Evolutionary conservation across 2,888 invertebrate species (phyloP).

Genomic region (Lissocephala sabroskyi): DNA sequence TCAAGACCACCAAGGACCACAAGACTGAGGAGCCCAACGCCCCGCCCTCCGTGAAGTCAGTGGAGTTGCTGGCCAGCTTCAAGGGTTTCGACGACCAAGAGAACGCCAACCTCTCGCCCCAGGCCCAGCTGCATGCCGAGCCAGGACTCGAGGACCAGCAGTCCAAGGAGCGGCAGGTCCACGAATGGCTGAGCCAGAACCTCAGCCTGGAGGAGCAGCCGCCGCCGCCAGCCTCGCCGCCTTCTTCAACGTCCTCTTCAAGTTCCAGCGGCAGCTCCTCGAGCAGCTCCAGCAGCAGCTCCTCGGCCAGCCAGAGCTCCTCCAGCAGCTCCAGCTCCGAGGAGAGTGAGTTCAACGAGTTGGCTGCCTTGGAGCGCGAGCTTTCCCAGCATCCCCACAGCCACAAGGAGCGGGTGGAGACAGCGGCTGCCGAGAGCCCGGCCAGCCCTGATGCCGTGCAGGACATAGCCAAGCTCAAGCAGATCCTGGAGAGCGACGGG

Average conservation of each 20-base stretch:
- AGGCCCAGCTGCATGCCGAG: slow-evolving; percentile 26
- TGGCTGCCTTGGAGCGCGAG: slow-evolving; percentile 63
- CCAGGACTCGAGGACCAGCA: background rate
- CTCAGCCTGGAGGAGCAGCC: slow-evolving; percentile 1
- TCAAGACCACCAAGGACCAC: slow-evolving; percentile 26
- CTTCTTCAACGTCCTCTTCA: slow-evolving; percentile 27
- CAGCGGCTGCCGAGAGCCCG: too few relatives aligned
- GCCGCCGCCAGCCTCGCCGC: background rate
- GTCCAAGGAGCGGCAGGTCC: slow-evolving; percentile 33
- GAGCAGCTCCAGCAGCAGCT: slow-evolving; percentile 7
- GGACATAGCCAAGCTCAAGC: slow-evolving; percentile 65
- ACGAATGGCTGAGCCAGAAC: slow-evolving; percentile 36
- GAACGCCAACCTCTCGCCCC: slow-evolving; percentile 41
- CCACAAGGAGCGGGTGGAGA: background rate
- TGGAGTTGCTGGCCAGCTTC: slow-evolving; percentile 33
- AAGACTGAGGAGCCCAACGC: slow-evolving; percentile 2
- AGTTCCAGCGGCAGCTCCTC: slow-evolving; percentile 15
- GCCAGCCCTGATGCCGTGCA: too few relatives aligned
- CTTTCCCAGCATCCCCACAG: slow-evolving; percentile 39
- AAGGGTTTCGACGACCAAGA: slow-evolving; percentile 51
- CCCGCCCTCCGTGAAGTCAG: slow-evolving; percentile 19
- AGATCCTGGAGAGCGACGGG: slow-evolving; percentile 61
- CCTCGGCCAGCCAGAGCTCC: slow-evolving; percentile 9
- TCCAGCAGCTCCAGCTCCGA: slow-evolving; percentile 7
- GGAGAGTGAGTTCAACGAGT: slow-evolving; percentile 58